Evolutionary conservation across 1,140 invertebrate species (phyloP).

Genomic region (Rhizoglyphus robini): DNA sequence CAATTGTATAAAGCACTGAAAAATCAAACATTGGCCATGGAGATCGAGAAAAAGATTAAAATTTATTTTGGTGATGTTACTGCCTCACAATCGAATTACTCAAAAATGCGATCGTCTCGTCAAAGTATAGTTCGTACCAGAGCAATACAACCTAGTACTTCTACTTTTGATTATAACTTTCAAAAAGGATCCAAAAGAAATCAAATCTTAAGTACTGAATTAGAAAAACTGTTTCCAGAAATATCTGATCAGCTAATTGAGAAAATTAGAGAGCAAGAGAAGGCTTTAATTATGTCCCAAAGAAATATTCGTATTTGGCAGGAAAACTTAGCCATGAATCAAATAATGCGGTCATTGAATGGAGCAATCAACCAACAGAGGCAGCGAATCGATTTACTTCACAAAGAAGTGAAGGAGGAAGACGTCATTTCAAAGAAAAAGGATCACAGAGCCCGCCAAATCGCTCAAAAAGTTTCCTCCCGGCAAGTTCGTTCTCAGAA

Average conservation of each 20-base stretch:
- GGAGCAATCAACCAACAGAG: neutral
- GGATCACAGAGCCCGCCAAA: neutral
- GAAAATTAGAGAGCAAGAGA: neutral
- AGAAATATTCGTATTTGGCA: neutral
- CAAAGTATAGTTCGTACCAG: slow-evolving; percentile 8
- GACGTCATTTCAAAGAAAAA: neutral
- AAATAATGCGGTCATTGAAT: neutral
- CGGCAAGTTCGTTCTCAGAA: neutral
- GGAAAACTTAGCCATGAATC: neutral
- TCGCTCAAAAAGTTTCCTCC: neutral
- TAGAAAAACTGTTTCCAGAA: neutral
- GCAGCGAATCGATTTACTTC: neutral
- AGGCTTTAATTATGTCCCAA: neutral
- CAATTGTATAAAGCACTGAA: neutral
- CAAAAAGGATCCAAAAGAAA: neutral
- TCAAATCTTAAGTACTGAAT: neutral
- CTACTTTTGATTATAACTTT: neutral
- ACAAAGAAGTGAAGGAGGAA: neutral
- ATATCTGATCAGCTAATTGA: neutral
- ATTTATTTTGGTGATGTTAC: slow-evolving; percentile 8
- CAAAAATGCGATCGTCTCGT: neutral
- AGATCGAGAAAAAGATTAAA: slow-evolving; percentile 14
- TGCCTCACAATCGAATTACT: neutral
- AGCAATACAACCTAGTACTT: neutral
- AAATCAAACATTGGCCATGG: neutral